phyloP scores from a whole-genome alignment of 2,797 vertebrate genomes.

The Periparus ater region DNA sequence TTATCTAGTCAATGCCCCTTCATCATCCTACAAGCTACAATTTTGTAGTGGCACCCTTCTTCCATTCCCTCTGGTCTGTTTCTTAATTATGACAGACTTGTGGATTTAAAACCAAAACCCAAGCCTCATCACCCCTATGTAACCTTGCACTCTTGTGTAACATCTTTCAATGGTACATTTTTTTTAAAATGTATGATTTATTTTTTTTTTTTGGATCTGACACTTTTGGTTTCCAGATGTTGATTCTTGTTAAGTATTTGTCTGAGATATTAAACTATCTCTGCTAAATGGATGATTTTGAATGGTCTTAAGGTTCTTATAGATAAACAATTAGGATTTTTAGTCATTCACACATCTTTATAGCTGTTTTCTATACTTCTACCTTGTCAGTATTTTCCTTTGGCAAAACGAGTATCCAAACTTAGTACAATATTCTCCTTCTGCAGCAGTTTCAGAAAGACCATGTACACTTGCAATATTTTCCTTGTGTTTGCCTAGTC shows the following conservation, averaged over 20 bases:
- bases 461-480: not conserved
- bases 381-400: not conserved
- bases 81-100: not conserved
- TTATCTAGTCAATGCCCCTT: not conserved
- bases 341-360: not conserved
- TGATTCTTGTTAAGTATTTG: not conserved
- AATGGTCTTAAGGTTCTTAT: not conserved
- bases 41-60: not conserved
- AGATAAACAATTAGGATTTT: not conserved
- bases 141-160: not conserved
- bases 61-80: not conserved
- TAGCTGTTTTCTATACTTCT: not conserved
- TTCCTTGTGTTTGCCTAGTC: not conserved
- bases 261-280: not conserved
- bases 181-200: not conserved
- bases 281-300: not conserved
- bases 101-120: not conserved
- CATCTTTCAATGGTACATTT: not conserved
- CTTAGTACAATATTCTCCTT: not conserved
- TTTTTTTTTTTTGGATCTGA: not conserved
- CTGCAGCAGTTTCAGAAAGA: not conserved
- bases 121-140: not conserved
- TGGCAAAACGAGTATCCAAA: not conserved
- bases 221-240: not conserved
- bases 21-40: not conserved